Base-by-base conservation (phyloP, 2,888 invertebrate genomes). In the Heteropelma amictum region DNA sequence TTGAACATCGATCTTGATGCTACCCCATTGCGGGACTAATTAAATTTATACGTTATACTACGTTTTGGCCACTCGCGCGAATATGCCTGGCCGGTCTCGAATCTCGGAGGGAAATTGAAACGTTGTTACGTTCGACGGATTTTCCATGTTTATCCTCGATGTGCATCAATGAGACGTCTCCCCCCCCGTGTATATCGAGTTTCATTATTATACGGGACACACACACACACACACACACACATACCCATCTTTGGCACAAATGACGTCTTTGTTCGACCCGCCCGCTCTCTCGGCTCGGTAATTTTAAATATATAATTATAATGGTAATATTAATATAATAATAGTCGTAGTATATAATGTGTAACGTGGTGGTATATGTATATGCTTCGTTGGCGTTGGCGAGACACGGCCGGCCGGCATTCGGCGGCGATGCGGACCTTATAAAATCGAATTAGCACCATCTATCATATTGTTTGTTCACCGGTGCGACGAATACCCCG, bases 361-460 rank as follows among this genome's bases (percentile, higher is more conserved):
- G n/a, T n/a, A n/a, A n/a, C n/a, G n/a, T n/a, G n/a, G n/a, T n/a
- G n/a, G n/a, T n/a, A n/a, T n/a, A n/a, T 61, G 38, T 30, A 58
- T 73, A 71, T 67, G 23, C 69, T 77, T 79, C 68, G 68, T 79
- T 77, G 72, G 71, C 69, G 42, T 14, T 12, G 67, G 72, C 67
- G 79, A 77, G 72, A 76, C 72, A 67, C 78, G 78, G 78, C 78
- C 71, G 78, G 77, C 80, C 80, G 81, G 76, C 78, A 78, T 76
- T 72, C 77, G 71, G 77, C 83, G 84, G 83, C 51, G 26, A 51
- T 75, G 80, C 78, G 79, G 82, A 77, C 81, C 79, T 67, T 80
- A 84, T 82, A 76, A 78, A 58, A 75, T 72, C 80, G 85, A 82
- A 75, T 79, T 87, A 87, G 87, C 87, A 87, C 87, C 87, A 85